Base-by-base conservation (phyloP, 2,888 invertebrate genomes). In the Athripsodes cinereus region DNA sequence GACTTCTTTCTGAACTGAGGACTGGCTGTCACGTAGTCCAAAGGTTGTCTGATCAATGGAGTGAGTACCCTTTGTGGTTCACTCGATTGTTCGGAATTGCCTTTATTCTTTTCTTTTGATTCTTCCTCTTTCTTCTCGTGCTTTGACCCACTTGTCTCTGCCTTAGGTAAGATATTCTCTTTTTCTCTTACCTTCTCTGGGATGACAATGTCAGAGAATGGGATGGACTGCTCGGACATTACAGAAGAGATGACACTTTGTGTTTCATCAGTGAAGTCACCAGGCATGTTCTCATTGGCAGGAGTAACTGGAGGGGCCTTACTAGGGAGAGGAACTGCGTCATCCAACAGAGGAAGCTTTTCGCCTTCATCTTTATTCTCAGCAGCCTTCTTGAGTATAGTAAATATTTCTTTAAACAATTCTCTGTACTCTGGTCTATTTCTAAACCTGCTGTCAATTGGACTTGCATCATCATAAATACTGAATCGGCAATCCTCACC, bases 401-500 rank as follows among this genome's bases (percentile, higher is more conserved):
- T 85, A 70, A 91, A 91, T 61, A 92, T 92, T 71, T 92, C 91
- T 66, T 88, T 87, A 71, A 92, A 92, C 5, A 91, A 71, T 67
- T 87, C 86, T 2, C 87, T 80, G 69, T 91, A 90, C 68, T 92
- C 90, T 0, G 91, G 92, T 22, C 88, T 83, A 70, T 90, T 89
- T 18, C 87, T 83, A 80, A 92, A 92, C 55, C 89, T 82, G 64
- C 88, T 87, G 68, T 91, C 90, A 70, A 91, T 85, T 0, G 89
- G 87, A 67, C 84, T 88, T 53, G 81, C 88, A 69, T 88, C 87
- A 67, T 88, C 88, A 69, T 91, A 92, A 69, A 91, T 91, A 71
- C 90, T 91, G 70, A 91, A 88, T 65, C 88, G 87, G 70, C 90
- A 90, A 69, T 91, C 89, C 66, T 90, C 90, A 11, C 91, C 91